These are phyloP conservation scores for Mesoligia furuncula DNA, from an alignment of 2,888 invertebrate species.

Conservation along the genomic window DNA sequence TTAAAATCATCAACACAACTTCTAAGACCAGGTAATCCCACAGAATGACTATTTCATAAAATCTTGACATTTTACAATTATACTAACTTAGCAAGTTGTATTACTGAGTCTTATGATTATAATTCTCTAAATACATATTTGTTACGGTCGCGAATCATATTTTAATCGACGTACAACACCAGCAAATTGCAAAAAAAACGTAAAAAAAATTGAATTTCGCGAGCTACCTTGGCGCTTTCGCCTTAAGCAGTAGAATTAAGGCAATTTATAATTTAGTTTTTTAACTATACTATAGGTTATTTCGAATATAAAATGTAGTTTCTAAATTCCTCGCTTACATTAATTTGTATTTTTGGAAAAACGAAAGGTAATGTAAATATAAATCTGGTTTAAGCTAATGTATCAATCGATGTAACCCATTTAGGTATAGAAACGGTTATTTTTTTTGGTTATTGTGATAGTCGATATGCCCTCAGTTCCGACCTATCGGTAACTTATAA, in stretches of 20 bases:
- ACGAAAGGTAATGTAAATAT: conserved; percentile 36
- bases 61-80: no score
- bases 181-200: no score
- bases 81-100: no score
- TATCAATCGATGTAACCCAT: conserved; percentile 40
- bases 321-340: conserved; percentile 40
- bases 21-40: no score
- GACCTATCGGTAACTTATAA: conserved; percentile 32
- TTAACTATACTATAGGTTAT: conserved; percentile 31
- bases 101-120: no score
- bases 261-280: conserved; percentile 40
- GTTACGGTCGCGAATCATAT: no score
- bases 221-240: no score
- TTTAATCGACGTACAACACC: no score
- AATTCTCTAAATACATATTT: no score
- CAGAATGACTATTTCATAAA: no score
- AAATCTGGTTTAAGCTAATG: conserved; percentile 32
- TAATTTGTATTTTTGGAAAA: conserved; percentile 31
- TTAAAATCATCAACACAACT: no score
- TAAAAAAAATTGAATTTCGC: no score
- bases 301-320: conserved; percentile 39
- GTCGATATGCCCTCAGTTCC: conserved; percentile 27
- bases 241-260: conserved; percentile 30
- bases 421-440: conserved; percentile 14
- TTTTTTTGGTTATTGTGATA: conserved; percentile 47